Percentiles rank a stretch among this genome's conserved stretches.
phyloP scores from a whole-genome alignment of 2,797 vertebrate genomes.

The Tokudaia muenninki region DNA sequence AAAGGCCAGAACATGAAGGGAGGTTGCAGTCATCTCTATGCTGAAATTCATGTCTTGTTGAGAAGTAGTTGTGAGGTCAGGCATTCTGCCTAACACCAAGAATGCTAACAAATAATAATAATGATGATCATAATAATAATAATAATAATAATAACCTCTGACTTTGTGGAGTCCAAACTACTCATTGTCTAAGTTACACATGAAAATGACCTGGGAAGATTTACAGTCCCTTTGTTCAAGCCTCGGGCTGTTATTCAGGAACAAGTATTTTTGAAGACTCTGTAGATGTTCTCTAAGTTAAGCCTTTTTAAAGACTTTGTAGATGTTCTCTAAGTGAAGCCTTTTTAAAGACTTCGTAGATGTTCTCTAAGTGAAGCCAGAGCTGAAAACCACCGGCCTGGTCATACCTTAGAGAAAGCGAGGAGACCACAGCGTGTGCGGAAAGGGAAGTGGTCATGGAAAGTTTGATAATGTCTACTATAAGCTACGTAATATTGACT shows the following conservation, averaged over 20 bases:
- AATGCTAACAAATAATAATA: not conserved
- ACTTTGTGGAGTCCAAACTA: not conserved
- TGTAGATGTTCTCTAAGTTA: too few relatives aligned
- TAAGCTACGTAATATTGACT: not conserved
- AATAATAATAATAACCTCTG: not conserved
- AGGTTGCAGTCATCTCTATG: not conserved
- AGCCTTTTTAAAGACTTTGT: not conserved
- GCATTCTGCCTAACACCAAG: not conserved
- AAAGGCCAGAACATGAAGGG: not conserved
- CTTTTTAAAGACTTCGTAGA: not conserved
- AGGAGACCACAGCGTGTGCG: constrained; percentile 62
- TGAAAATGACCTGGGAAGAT: not conserved
- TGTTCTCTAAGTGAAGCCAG: constrained; percentile 51
- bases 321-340: too few relatives aligned
- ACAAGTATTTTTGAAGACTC: not conserved
- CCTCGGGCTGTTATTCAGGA: not conserved
- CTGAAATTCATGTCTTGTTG: not conserved
- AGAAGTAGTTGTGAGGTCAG: not conserved
- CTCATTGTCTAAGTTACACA: not conserved
- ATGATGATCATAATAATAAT: too few relatives aligned
- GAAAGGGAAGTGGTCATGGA: constrained; percentile 76
- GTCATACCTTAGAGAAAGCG: constrained; percentile 11
- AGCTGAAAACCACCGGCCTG: constrained; percentile 53
- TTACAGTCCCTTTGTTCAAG: not conserved
- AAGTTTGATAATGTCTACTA: constrained; percentile 60